Percentiles rank a stretch among this genome's conserved stretches.
phyloP scores from a whole-genome alignment of 92 coral and sea anemone species.

The Umimayanthus chanpuru region DNA sequence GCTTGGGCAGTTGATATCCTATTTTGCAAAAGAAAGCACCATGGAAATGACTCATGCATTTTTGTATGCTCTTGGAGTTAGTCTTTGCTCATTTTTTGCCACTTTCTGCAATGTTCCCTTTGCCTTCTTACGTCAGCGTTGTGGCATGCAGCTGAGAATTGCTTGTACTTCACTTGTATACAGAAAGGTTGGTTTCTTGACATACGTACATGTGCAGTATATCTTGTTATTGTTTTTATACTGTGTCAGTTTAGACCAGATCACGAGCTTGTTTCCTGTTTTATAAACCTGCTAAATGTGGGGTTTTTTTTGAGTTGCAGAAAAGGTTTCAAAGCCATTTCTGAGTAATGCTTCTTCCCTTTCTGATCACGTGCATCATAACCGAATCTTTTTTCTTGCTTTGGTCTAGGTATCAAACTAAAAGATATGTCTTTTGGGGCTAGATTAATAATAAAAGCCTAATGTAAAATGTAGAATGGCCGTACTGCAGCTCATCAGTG shows the following conservation, averaged over 20 bases:
- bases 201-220: neutral
- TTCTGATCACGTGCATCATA: neutral
- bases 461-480: too few relatives aligned
- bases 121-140: constrained; percentile 77
- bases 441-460: too few relatives aligned
- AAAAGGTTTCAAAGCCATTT: too few relatives aligned
- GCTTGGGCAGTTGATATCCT: constrained; percentile 64
- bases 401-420: too few relatives aligned
- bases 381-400: too few relatives aligned
- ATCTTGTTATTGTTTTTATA: neutral
- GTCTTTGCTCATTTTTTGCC: constrained; percentile 64
- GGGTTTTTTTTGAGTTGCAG: too few relatives aligned
- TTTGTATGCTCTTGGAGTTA: constrained; percentile 72
- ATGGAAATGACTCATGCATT: constrained; percentile 65
- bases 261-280: neutral
- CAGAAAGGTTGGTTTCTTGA: constrained; percentile 64
- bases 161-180: constrained; percentile 93
- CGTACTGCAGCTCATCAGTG: too few relatives aligned
- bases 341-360: neutral
- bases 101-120: constrained; percentile 72
- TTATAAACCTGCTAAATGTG: too few relatives aligned
- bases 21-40: constrained; percentile 64
- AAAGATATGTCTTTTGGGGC: too few relatives aligned
- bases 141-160: constrained; percentile 87
- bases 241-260: neutral